These are phyloP conservation scores for Anguilla anguilla DNA, from an alignment of 2,797 vertebrate genomes.

Conservation along the genomic window DNA sequence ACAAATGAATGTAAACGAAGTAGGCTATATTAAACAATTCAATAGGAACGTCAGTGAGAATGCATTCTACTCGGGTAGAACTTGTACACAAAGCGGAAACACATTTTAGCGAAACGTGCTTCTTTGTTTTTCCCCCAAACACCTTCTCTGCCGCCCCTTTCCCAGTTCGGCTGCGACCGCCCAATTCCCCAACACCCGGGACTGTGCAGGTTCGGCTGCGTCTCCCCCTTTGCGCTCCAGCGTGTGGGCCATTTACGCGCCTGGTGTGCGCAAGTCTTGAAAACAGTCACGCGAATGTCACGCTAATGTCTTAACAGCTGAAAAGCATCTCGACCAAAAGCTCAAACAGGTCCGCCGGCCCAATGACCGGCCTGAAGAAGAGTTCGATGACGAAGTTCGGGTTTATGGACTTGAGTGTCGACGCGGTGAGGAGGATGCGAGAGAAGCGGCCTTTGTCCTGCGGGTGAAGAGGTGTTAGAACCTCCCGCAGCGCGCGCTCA, in stretches of 20 bases:
- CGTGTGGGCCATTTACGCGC: background rate
- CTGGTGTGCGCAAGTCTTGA: background rate
- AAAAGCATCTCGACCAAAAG: conserved; percentile 85
- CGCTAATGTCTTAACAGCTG: conserved; percentile 53
- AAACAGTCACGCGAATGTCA: background rate
- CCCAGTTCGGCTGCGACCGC: conserved; percentile 13
- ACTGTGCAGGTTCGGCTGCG: background rate
- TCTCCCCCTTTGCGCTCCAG: background rate
- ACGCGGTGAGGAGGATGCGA: conserved; percentile 76
- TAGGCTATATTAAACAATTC: background rate
- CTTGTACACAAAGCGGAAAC: conserved; percentile 5
- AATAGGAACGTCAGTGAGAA: background rate
- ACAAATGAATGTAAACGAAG: conserved; percentile 33
- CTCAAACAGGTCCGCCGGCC: conserved; percentile 77
- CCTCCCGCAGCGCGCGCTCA: conserved; percentile 80
- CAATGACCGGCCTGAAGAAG: conserved; percentile 88
- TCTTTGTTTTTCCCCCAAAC: background rate
- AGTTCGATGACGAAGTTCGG: conserved; percentile 81
- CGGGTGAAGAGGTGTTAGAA: conserved; percentile 75
- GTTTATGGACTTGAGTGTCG: conserved; percentile 78
- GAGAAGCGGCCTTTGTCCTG: conserved; percentile 76
- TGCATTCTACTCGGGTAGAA: conserved; percentile 2
- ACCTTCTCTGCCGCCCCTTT: conserved; percentile 24
- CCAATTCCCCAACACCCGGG: background rate
- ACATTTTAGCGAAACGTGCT: background rate